Conservation (phyloP, 1,140 invertebrate genomes). For the Ceratosolen fusciceps region DNA sequence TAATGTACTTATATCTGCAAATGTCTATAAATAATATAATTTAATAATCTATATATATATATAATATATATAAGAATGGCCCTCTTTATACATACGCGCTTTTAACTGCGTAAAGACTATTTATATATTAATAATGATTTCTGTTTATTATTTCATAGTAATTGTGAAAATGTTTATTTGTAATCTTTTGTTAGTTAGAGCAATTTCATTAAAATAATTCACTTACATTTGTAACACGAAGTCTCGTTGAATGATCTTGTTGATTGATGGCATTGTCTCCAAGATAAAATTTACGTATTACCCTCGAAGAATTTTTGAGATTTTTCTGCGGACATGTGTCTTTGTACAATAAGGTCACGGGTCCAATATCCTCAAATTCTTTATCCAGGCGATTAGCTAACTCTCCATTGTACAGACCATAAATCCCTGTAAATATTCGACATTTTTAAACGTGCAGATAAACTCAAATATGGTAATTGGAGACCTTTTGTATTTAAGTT, state of each 20-base stretch:
- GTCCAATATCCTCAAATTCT: conserved; percentile 74
- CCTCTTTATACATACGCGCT: no score
- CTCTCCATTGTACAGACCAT: conserved; percentile 52
- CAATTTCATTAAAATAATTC: not conserved
- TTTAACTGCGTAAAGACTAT: no score
- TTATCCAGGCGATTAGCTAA: conserved; percentile 66
- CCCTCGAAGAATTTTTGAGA: conserved; percentile 68
- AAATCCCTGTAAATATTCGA: conserved; percentile 56
- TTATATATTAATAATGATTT: no score
- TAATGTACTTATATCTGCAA: not conserved
- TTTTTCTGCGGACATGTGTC: conserved; percentile 69
- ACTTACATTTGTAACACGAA: conserved; percentile 72
- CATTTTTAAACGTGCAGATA: not conserved
- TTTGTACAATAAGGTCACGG: conserved; percentile 75
- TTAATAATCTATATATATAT: not conserved
- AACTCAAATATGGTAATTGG: no score
- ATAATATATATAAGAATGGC: no score
- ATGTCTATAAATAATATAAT: not conserved
- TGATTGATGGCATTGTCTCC: conserved; percentile 66
- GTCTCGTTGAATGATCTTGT: conserved; percentile 70
- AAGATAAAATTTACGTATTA: conserved; percentile 77
- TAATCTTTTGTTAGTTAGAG: no score
- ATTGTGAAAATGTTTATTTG: no score
- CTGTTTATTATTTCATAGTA: no score
- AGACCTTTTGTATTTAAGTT: no score